Conservation (phyloP, 2,888 invertebrate species). For the Seira sanloemensis region DNA sequence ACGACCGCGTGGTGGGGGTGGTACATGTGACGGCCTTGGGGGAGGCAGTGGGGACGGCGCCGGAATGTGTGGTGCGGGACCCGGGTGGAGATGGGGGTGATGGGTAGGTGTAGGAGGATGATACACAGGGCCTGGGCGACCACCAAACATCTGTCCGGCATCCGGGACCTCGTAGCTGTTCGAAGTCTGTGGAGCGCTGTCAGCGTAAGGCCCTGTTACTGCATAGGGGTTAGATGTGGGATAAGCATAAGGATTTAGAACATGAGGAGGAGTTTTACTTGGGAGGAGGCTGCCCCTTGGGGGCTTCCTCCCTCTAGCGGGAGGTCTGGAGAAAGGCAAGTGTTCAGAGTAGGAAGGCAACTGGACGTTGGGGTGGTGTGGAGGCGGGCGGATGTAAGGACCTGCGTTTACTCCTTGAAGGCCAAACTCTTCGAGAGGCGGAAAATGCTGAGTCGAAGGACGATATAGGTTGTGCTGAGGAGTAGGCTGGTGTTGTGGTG, state of each 20-base stretch:
- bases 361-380: conserved; percentile 8
- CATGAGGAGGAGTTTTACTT: conserved; percentile 17
- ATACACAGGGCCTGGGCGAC: conserved; percentile 5
- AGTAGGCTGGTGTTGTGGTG: background rate
- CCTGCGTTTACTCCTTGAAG: background rate
- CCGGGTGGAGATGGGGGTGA: background rate
- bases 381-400: background rate
- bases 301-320: conserved; percentile 27
- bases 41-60: conserved; percentile 34
- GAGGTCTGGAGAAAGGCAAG: conserved; percentile 37
- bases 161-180: conserved; percentile 54
- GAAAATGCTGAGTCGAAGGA: conserved; percentile 38
- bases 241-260: conserved; percentile 38
- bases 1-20: conserved; percentile 27
- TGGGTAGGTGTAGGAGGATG: background rate
- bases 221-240: conserved; percentile 35
- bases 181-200: conserved; percentile 49
- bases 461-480: background rate
- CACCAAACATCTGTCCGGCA: background rate
- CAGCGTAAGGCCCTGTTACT: conserved; percentile 4
- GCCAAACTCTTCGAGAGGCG: conserved; percentile 45
- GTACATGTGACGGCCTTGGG: background rate
- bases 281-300: conserved; percentile 4
- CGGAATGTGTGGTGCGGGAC: background rate
- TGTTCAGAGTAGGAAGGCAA: conserved; percentile 49